These are phyloP conservation scores for Zoroaster sp. DNA, from an alignment of 53 echinoderm and acorn worm species.

Conservation along the genomic window DNA sequence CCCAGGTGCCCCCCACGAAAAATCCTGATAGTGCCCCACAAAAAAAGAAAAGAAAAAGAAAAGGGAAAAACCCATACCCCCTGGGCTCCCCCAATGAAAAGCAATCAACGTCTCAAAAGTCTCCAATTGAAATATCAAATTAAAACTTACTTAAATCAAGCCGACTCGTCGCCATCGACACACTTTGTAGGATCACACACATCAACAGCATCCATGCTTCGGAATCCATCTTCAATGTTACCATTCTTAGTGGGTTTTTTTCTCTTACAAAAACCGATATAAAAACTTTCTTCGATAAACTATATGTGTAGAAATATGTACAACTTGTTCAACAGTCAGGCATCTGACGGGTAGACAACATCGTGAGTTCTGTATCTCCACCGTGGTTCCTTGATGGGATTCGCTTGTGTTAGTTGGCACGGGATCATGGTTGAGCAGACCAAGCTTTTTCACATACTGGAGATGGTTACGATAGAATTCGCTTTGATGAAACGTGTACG, in stretches of 20 bases:
- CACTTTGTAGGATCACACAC: background rate
- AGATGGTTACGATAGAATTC: background rate
- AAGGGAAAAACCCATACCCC: too few species aligned
- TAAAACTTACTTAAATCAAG: conserved; percentile 51
- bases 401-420: background rate
- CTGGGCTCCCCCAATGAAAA: too few species aligned
- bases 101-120: background rate
- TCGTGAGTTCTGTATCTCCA: background rate
- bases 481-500: too few species aligned
- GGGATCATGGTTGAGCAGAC: background rate
- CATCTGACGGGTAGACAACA: background rate
- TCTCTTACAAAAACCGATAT: background rate
- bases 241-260: background rate
- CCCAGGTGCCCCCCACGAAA: too few species aligned
- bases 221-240: background rate
- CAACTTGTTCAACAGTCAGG: background rate
- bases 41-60: too few species aligned
- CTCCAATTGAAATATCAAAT: background rate
- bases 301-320: conserved; percentile 7
- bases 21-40: too few species aligned
- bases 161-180: background rate
- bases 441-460: background rate
- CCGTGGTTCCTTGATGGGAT: background rate
- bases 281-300: background rate
- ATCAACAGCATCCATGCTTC: background rate